Conservation (phyloP, 2,797 vertebrate genomes). For the Microctenopoma lineatum region DNA sequence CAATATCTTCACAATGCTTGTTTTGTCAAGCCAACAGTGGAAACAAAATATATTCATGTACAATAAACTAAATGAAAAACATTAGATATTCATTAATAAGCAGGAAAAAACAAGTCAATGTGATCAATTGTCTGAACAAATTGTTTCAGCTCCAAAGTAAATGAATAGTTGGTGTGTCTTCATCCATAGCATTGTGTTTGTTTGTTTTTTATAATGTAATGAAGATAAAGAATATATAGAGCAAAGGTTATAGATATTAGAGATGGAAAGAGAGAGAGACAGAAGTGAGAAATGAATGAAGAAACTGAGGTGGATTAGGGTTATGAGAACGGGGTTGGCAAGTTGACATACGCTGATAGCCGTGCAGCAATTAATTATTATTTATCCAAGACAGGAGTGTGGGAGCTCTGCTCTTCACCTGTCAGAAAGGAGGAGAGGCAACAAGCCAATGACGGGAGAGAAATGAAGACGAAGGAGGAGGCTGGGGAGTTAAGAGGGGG, state of each 20-base stretch:
- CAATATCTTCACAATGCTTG: too few species aligned
- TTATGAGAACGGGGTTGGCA: conserved; percentile 44
- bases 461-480: conserved; percentile 21
- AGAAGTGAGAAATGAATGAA: conserved; percentile 51
- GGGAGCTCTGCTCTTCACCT: conserved; percentile 60
- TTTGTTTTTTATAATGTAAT: too few species aligned
- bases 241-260: conserved; percentile 54
- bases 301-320: conserved; percentile 30
- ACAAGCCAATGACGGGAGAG: conserved; percentile 23
- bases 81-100: too few species aligned
- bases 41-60: too few species aligned
- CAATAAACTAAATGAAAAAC: too few species aligned
- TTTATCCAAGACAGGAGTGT: conserved; percentile 65
- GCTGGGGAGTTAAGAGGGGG: neutral
- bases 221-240: conserved; percentile 16
- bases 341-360: conserved; percentile 70
- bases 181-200: too few species aligned
- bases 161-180: too few species aligned
- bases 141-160: too few species aligned
- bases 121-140: too few species aligned
- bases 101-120: too few species aligned
- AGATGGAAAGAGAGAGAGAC: conserved; percentile 18
- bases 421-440: conserved; percentile 48
- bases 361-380: conserved; percentile 75
- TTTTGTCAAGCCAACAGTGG: too few species aligned